phyloP scores from a whole-genome alignment of 2,888 invertebrate species.

The Podabrus alpinus region DNA sequence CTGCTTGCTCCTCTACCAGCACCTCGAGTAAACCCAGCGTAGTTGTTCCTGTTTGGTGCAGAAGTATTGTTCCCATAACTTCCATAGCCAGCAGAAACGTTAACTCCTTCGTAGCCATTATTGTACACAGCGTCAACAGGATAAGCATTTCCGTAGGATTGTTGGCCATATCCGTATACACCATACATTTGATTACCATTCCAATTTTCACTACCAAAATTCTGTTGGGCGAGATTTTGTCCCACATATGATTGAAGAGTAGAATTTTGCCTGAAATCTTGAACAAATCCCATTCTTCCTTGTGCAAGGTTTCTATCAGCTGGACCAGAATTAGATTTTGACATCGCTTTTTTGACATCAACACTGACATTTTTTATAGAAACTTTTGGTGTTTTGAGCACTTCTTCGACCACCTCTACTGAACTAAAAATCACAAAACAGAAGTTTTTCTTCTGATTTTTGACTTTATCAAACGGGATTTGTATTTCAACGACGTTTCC shows the following conservation, averaged over 20 bases:
- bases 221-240: neutral
- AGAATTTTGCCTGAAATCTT: neutral
- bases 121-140: neutral
- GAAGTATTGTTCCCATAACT: neutral
- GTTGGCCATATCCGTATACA: neutral
- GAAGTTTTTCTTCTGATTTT: slow-evolving; percentile 95
- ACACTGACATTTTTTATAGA: slow-evolving; percentile 92
- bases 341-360: slow-evolving; percentile 94
- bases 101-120: neutral
- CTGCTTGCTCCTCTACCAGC: slow-evolving; percentile 66
- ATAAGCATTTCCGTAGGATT: neutral
- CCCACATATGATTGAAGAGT: neutral
- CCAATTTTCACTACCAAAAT: neutral
- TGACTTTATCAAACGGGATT: slow-evolving; percentile 96
- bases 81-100: neutral
- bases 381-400: slow-evolving; percentile 90
- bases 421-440: slow-evolving; percentile 98
- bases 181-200: neutral
- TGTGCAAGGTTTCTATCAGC: neutral
- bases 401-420: slow-evolving; percentile 90
- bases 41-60: neutral
- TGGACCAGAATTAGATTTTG: slow-evolving; percentile 72
- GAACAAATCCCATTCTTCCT: neutral
- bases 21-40: slow-evolving; percentile 53
- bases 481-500: slow-evolving; percentile 93